Evolutionary conservation across 2,797 vertebrate species (phyloP).

Genomic region (Bradypodion pumilum): DNA sequence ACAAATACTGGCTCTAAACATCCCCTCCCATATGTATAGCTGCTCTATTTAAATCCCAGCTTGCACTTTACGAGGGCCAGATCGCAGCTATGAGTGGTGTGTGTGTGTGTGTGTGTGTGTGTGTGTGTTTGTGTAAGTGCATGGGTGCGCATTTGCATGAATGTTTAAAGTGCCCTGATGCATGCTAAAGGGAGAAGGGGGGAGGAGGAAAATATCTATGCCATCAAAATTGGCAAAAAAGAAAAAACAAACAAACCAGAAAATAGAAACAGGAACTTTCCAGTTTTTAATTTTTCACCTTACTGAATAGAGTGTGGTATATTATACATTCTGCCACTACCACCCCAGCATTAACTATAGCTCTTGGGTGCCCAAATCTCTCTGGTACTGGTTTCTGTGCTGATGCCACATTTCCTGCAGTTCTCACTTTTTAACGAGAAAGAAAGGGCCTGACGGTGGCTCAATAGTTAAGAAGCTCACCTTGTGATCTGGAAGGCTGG

Average conservation of each 20-base stretch:
- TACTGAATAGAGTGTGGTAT: not conserved
- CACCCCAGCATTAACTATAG: not conserved
- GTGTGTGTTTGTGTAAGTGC: conserved; percentile 36
- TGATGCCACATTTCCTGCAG: not conserved
- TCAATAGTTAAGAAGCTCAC: too few species aligned
- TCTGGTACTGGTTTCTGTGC: not conserved
- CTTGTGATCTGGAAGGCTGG: too few species aligned
- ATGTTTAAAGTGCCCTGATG: conserved; percentile 45
- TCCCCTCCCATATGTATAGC: conserved; percentile 72
- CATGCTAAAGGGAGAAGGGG: conserved; percentile 3
- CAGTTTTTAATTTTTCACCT: not conserved
- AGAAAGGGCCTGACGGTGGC: too few species aligned
- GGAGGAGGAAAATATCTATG: not conserved
- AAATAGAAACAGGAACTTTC: not conserved
- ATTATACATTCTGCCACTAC: not conserved
- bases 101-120: conserved; percentile 31
- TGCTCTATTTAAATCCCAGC: conserved; percentile 82
- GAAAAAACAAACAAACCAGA: too few species aligned
- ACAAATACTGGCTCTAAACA: conserved; percentile 90
- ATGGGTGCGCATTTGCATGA: conserved; percentile 3
- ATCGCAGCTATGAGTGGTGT: conserved; percentile 23
- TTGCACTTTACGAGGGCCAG: conserved; percentile 52
- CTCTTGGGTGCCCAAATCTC: not conserved
- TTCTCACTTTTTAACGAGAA: too few species aligned
- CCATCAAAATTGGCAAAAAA: not conserved